phyloP scores from a whole-genome alignment of 2,113 vertebrate species.

The Xiphophorus maculatus region DNA sequence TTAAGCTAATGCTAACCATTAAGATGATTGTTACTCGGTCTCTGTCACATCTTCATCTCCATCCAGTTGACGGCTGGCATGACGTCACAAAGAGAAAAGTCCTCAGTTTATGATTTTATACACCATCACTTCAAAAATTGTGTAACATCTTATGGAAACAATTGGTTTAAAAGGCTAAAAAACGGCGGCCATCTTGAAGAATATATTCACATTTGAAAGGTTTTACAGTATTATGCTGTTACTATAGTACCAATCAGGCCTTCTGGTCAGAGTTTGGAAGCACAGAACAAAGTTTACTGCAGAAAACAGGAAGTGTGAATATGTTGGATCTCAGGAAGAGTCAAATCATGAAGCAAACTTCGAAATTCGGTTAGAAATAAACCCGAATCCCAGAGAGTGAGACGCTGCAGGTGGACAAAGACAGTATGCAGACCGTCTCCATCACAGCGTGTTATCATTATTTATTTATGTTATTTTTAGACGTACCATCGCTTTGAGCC shows the following conservation, averaged over 20 bases:
- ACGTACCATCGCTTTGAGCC: not conserved
- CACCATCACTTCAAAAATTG: too few species aligned
- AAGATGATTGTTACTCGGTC: too few species aligned
- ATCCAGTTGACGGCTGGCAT: too few species aligned
- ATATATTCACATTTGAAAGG: too few species aligned
- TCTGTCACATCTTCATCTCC: too few species aligned
- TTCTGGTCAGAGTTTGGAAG: not conserved
- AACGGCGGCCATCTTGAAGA: too few species aligned
- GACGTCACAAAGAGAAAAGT: too few species aligned
- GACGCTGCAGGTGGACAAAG: not conserved
- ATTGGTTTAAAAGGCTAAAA: too few species aligned
- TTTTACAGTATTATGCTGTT: too few species aligned
- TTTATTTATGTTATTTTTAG: slow-evolving; percentile 2
- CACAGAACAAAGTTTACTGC: not conserved
- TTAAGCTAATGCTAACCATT: too few species aligned
- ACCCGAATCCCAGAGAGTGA: not conserved
- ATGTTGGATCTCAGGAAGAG: not conserved
- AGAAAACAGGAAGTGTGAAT: not conserved
- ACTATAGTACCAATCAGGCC: too few species aligned
- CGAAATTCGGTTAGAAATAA: not conserved
- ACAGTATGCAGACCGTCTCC: not conserved
- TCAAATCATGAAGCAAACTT: not conserved
- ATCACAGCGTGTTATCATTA: not conserved
- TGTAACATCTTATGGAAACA: not conserved
- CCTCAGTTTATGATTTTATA: too few species aligned